phyloP scores from a whole-genome alignment of 2,888 invertebrate genomes.

The Temnothorax ravouxi region DNA sequence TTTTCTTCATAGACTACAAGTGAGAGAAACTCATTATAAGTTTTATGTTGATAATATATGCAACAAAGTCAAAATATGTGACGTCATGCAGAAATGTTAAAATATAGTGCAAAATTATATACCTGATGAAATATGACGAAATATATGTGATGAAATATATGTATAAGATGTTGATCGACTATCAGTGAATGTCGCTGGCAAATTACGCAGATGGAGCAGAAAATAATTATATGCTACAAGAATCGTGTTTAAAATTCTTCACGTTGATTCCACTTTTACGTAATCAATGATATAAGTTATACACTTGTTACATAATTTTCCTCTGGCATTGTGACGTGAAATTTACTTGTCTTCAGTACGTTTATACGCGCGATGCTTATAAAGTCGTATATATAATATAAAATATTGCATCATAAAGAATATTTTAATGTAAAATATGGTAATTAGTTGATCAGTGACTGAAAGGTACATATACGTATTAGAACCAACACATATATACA shows the following conservation, averaged over 20 bases:
- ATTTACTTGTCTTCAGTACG: not conserved
- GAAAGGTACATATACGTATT: not conserved
- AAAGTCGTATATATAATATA: not conserved
- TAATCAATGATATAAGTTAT: not conserved
- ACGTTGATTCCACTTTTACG: slow-evolving; percentile 10
- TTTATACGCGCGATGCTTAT: not conserved
- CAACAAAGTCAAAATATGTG: not conserved
- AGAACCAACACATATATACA: not conserved
- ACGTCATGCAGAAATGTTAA: not conserved
- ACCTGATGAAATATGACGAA: too few species aligned
- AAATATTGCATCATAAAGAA: slow-evolving; percentile 5
- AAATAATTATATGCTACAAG: slow-evolving; percentile 11
- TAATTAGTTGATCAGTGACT: not conserved
- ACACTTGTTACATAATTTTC: slow-evolving; percentile 2
- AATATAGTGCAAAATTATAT: slow-evolving; percentile 17
- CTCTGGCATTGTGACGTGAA: not conserved
- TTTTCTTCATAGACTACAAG: not conserved
- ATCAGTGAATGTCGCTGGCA: not conserved
- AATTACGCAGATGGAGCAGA: not conserved
- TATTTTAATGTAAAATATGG: not conserved
- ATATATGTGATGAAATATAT: slow-evolving; percentile 26
- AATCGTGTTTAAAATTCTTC: not conserved
- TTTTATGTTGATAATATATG: not conserved
- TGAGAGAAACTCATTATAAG: not conserved
- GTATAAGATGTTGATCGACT: not conserved